These are phyloP conservation scores for Orthonevra nobilis DNA, from an alignment of 2,888 invertebrate species.

Conservation along the genomic window DNA sequence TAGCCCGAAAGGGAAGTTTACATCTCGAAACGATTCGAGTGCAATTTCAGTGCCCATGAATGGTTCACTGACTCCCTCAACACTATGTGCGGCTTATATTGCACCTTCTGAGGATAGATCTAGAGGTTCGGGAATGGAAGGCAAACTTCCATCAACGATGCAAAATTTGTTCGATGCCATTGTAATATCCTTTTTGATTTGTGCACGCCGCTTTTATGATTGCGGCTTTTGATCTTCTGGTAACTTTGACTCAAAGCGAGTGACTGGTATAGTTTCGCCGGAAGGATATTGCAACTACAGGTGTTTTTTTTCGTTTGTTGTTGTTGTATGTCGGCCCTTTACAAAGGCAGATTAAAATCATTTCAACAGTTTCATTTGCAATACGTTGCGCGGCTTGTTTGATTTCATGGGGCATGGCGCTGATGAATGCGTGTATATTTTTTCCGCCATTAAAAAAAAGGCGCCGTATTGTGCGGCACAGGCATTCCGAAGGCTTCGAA, in stretches of 20 bases:
- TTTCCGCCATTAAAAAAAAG: too few species aligned
- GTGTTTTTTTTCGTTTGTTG: slow-evolving; percentile 24
- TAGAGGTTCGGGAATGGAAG: too few species aligned
- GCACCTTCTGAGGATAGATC: slow-evolving; percentile 22
- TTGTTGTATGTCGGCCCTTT: background rate
- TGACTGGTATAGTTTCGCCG: slow-evolving; percentile 36
- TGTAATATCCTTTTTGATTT: slow-evolving; percentile 60
- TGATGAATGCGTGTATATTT: too few species aligned
- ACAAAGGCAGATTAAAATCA: background rate
- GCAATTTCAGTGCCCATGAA: slow-evolving; percentile 54
- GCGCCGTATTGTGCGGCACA: too few species aligned
- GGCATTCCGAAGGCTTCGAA: too few species aligned
- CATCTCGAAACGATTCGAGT: slow-evolving; percentile 36
- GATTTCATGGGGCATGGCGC: too few species aligned
- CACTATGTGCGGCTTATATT: slow-evolving; percentile 29
- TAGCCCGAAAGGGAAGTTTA: background rate
- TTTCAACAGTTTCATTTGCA: slow-evolving; percentile 10
- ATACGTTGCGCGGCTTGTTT: slow-evolving; percentile 1
- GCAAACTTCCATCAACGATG: slow-evolving; percentile 14
- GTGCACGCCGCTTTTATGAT: slow-evolving; percentile 46
- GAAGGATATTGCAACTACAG: slow-evolving; percentile 55
- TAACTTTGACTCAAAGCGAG: slow-evolving; percentile 27
- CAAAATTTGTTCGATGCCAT: slow-evolving; percentile 52
- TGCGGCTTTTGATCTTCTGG: slow-evolving; percentile 59
- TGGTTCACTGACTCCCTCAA: slow-evolving; percentile 59